Conservation (phyloP, 1,140 invertebrate species). For the Drosophila tani region DNA sequence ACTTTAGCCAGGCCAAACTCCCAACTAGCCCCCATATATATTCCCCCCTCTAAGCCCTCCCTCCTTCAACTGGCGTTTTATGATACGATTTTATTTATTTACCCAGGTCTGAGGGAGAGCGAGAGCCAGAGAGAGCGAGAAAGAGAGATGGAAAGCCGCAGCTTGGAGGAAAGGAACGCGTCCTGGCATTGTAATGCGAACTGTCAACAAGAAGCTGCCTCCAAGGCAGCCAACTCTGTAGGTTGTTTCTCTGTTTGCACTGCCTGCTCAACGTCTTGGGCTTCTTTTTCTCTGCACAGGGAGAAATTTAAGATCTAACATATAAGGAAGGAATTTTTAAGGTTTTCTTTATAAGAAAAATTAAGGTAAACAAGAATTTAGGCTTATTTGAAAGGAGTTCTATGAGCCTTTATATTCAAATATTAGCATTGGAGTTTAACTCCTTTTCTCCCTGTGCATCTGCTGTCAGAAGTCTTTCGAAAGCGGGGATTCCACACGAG, state of each 20-base stretch:
- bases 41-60: constrained; percentile 15
- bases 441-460: constrained; percentile 6
- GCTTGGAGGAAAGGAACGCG: constrained; percentile 54
- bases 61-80: constrained; percentile 56
- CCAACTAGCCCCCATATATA: constrained; percentile 1
- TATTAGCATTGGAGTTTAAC: not conserved
- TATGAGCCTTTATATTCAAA: not conserved
- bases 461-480: constrained; percentile 45
- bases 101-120: constrained; percentile 43
- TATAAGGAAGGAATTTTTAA: too few relatives aligned
- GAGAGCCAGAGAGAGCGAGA: not conserved
- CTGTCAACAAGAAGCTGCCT: constrained; percentile 74
- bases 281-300: constrained; percentile 2
- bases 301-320: too few relatives aligned
- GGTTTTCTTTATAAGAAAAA: too few relatives aligned
- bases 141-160: constrained; percentile 19
- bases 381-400: too few relatives aligned
- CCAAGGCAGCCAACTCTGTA: constrained; percentile 61
- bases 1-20: constrained; percentile 53
- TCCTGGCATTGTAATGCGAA: constrained; percentile 77
- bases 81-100: constrained; percentile 81
- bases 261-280: constrained; percentile 23
- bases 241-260: constrained; percentile 38
- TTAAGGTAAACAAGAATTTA: too few relatives aligned
- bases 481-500: constrained; percentile 46